Evolutionary conservation across 2,797 vertebrate genomes (phyloP), one percentile per base, ranked within the genome.

Genomic region (Carapus acus): DNA sequence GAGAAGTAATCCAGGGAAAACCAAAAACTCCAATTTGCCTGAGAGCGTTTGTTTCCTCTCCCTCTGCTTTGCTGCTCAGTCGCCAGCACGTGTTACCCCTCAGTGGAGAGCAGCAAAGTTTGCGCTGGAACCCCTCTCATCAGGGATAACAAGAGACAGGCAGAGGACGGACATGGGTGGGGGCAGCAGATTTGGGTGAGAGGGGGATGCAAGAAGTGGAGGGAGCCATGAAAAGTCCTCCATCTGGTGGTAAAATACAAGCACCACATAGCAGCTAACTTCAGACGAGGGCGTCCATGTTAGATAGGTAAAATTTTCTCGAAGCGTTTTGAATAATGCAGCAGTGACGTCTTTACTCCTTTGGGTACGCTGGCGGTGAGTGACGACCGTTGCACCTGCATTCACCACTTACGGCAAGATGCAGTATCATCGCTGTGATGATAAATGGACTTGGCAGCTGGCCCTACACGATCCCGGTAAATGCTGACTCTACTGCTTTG

Each of bases 71-170:
- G 59, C 42, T 76, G 70, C 47, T 48, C 33, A 61, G 44, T 64
- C 69, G 73, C 60, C 61, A 76, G 75, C 85, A 86, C 82, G 59
- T 85, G 86, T 83, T 83, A 68, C 55, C 76, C 65, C 64, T 85
- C 63, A 79, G 83, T 76, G 58, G 59, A 65, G 41, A 64, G 66
- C 59, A 80, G 58, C 63, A 72, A 71, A 76, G 81, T 81, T 81
- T 67, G 62, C 68, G 60, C 58, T 75, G 69, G 74, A 78, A 79
- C 65, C 71, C 71, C 74, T 73, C 47, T 67, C 69, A 74, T 59
- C 57, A 53, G 70, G 72, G 71, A 67, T 62, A 74, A 68, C 72
- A 49, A 37, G 70, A 67, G 60, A 58, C 62, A 53, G 49, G 27
- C 49, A 68, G 71, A 76, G 77, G 75, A 77, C 71, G 74, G 71